Conservation (phyloP, 2,797 vertebrate species). For the Centropyge bicolor region DNA sequence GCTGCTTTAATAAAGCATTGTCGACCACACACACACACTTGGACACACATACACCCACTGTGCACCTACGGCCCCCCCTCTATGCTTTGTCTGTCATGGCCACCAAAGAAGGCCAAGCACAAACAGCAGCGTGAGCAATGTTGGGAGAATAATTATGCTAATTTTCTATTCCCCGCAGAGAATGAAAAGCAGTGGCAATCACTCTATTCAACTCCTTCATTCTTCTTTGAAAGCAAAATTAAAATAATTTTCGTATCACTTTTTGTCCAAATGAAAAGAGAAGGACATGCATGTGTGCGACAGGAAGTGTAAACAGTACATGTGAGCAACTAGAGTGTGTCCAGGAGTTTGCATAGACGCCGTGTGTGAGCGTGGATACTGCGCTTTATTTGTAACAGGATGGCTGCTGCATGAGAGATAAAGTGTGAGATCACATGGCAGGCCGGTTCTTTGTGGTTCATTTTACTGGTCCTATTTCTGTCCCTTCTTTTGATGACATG, state of each 20-base stretch:
- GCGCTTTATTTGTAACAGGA: not conserved
- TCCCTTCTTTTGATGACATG: slow-evolving; percentile 25
- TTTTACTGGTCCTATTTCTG: slow-evolving; percentile 7
- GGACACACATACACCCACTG: not conserved
- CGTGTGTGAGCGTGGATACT: not conserved
- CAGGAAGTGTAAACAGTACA: not conserved
- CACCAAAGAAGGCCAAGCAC: not conserved
- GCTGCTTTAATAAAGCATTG: not conserved
- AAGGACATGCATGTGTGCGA: not conserved
- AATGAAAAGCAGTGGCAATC: slow-evolving; percentile 16
- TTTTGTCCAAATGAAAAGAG: slow-evolving; percentile 3
- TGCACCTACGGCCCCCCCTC: not conserved
- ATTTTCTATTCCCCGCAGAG: slow-evolving; percentile 10
- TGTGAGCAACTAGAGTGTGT: not conserved
- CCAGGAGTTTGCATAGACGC: not conserved
- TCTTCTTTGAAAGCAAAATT: slow-evolving; percentile 18
- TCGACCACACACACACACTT: not conserved
- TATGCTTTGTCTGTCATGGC: not conserved
- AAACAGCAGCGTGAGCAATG: slow-evolving; percentile 3
- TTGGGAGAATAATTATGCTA: slow-evolving; percentile 24
- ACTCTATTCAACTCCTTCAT: not conserved
- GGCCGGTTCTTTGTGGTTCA: slow-evolving; percentile 20
- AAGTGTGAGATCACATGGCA: slow-evolving; percentile 5
- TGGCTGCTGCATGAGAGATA: slow-evolving; percentile 15
- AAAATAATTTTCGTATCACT: not conserved